phyloP scores from a whole-genome alignment of 2,113 vertebrate species.

The Bubalus kerabau region DNA sequence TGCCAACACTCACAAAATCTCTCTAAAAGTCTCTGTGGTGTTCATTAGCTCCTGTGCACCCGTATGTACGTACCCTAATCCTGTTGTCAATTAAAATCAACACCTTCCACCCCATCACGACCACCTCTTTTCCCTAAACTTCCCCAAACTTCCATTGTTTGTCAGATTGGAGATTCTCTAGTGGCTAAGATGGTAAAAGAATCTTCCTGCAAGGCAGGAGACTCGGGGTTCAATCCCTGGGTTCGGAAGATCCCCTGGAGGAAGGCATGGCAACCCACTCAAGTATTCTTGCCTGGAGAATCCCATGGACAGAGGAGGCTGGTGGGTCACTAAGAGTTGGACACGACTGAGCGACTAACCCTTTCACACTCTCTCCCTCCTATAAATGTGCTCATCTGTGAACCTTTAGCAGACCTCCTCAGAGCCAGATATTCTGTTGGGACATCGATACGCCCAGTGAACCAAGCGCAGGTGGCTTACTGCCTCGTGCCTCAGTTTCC shows the following conservation, averaged over 20 bases:
- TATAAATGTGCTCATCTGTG: neutral
- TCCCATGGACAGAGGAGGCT: neutral
- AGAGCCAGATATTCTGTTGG: neutral
- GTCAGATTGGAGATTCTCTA: neutral
- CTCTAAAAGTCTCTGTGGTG: neutral
- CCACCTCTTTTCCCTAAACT: neutral
- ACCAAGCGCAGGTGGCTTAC: neutral
- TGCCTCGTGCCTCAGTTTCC: constrained; percentile 3
- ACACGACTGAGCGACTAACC: neutral
- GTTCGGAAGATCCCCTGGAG: neutral
- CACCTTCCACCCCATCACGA: accelerated
- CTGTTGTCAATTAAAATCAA: neutral
- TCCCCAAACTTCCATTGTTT: neutral
- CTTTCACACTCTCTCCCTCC: neutral
- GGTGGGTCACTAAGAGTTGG: neutral
- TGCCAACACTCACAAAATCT: neutral
- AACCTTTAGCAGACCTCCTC: neutral
- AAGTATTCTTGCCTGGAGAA: neutral
- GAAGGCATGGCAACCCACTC: neutral
- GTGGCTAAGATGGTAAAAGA: neutral
- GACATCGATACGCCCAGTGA: neutral
- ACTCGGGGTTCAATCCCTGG: neutral
- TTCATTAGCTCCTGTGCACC: neutral
- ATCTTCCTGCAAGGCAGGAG: neutral
- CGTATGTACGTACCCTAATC: accelerated